Percentiles rank a stretch among this genome's conserved stretches.
Evolutionary conservation across 2,113 vertebrate genomes (phyloP).

Genomic region (Plecotus auritus): DNA sequence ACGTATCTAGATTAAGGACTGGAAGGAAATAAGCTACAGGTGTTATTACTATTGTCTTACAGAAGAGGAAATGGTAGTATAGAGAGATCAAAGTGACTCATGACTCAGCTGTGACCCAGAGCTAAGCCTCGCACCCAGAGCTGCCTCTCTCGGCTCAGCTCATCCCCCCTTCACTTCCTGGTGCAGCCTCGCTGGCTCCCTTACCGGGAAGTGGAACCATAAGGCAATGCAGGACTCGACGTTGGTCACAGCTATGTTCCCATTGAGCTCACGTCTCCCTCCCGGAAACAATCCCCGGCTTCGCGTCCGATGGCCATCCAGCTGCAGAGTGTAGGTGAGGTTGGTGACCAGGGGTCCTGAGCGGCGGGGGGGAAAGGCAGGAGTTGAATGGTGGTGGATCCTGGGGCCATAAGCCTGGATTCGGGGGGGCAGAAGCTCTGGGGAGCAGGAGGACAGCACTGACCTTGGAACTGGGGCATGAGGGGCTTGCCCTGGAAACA

Average conservation of each 20-base stretch:
- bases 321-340: constrained; percentile 74
- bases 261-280: neutral
- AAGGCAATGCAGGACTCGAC: constrained; percentile 48
- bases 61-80: neutral
- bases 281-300: constrained; percentile 76
- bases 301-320: constrained; percentile 78
- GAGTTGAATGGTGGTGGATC: neutral
- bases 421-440: neutral
- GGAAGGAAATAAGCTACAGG: neutral
- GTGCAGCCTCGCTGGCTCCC: neutral
- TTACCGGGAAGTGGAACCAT: constrained; percentile 67
- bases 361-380: neutral
- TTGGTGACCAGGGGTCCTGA: constrained; percentile 65
- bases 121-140: neutral
- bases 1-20: neutral
- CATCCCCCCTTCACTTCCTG: neutral
- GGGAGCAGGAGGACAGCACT: neutral
- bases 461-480: constrained; percentile 73
- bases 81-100: neutral
- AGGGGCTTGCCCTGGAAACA: constrained; percentile 78
- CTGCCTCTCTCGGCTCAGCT: neutral
- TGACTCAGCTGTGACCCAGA: neutral
- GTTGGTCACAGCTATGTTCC: neutral
- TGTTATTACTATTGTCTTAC: neutral
- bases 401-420: neutral